These are phyloP conservation scores for Apodemia zela DNA, from an alignment of 2,888 invertebrate species.

Conservation along the genomic window DNA sequence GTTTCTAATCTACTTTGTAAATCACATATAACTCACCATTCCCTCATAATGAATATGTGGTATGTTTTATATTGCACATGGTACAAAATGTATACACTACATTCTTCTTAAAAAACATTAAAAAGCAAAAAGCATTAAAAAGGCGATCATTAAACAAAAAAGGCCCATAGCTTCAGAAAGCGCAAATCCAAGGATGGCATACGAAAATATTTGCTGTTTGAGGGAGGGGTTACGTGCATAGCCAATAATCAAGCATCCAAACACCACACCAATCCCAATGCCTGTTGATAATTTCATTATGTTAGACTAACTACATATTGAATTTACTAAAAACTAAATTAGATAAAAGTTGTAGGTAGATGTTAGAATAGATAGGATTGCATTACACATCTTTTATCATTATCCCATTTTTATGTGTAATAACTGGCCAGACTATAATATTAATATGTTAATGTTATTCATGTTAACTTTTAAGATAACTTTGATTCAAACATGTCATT, in stretches of 20 bases:
- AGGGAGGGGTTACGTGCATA: conserved; percentile 98
- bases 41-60: conserved; percentile 11
- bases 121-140: conserved; percentile 97
- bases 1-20: conserved; percentile 10
- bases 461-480: no score
- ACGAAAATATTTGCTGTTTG: conserved; percentile 98
- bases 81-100: conserved; percentile 19
- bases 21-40: conserved; percentile 20
- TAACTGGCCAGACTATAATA: no score
- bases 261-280: conserved; percentile 98
- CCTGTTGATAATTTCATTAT: conserved; percentile 79
- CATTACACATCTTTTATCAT: no score
- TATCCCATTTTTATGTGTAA: no score
- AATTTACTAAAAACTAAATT: no score
- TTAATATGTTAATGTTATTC: no score
- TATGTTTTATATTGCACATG: conserved; percentile 46
- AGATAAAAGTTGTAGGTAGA: no score
- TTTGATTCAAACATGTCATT: no score
- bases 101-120: conserved; percentile 61
- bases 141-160: conserved; percentile 99
- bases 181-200: conserved; percentile 98
- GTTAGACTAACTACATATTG: conserved; percentile 15
- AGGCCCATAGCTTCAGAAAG: conserved; percentile 99
- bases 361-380: no score
- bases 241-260: conserved; percentile 97